phyloP scores from a whole-genome alignment of 2,113 vertebrate species.

The Neolamprologus toae region DNA sequence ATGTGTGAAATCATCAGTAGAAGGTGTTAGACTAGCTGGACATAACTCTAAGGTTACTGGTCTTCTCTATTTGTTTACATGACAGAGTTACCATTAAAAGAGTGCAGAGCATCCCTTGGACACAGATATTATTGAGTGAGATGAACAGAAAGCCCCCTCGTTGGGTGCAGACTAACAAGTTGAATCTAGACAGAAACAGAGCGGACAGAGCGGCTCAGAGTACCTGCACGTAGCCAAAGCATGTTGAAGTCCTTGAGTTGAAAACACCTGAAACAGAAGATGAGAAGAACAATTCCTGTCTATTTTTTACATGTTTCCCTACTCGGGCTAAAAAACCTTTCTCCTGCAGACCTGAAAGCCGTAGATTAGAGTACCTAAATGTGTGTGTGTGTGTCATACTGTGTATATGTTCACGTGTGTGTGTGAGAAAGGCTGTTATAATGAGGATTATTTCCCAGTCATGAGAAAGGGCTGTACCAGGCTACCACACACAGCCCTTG shows the following conservation, averaged over 20 bases:
- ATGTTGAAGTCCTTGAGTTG: constrained; percentile 65
- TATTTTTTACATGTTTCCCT: constrained; percentile 66
- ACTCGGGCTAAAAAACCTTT: constrained; percentile 27
- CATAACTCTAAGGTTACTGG: neutral
- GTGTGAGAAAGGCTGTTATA: constrained; percentile 52
- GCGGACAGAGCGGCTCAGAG: constrained; percentile 17
- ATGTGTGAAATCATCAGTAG: neutral
- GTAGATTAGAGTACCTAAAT: constrained; percentile 24
- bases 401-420: constrained; percentile 19
- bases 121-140: neutral
- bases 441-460: constrained; percentile 76
- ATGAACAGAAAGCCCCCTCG: neutral
- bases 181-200: constrained; percentile 13
- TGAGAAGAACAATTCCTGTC: constrained; percentile 51
- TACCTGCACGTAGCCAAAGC: constrained; percentile 80
- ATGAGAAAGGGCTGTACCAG: constrained; percentile 81
- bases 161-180: neutral
- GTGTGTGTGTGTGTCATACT: constrained; percentile 14
- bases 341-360: constrained; percentile 25
- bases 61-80: neutral
- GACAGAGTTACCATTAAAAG: neutral
- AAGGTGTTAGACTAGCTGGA: neutral
- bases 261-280: constrained; percentile 63
- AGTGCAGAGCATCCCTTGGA: neutral
- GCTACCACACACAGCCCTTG: constrained; percentile 72